Conservation (phyloP, 2,797 vertebrate genomes). For the Prunella strophiata region DNA sequence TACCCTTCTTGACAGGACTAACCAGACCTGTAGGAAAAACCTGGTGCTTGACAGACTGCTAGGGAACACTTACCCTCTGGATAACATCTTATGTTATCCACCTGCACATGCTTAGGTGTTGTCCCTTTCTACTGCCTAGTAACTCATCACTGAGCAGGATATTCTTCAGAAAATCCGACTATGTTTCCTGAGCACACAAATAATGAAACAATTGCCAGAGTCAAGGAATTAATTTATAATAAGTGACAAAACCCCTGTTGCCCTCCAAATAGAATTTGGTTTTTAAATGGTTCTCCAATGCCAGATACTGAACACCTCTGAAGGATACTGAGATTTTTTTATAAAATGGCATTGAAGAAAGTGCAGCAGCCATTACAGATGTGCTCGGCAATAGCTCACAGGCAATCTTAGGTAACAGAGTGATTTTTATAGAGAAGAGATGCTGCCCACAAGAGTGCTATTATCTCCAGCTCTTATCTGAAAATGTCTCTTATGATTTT, state of each 20-base stretch:
- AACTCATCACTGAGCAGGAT: background rate
- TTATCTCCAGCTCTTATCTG: constrained; percentile 37
- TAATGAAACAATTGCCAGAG: background rate
- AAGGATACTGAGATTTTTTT: background rate
- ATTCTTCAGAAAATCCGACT: background rate
- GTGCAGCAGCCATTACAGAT: background rate
- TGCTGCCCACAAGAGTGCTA: background rate
- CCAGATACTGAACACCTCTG: background rate
- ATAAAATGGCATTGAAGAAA: constrained; percentile 1
- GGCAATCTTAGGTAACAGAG: background rate
- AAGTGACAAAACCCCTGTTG: background rate
- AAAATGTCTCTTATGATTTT: constrained; percentile 45
- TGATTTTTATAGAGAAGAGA: background rate
- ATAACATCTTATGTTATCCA: background rate
- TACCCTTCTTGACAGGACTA: background rate
- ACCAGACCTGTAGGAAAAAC: background rate
- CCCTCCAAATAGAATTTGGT: background rate
- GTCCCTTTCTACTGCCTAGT: background rate
- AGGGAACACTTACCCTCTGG: background rate
- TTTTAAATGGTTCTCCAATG: background rate
- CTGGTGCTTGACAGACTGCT: background rate
- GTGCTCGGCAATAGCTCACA: background rate
- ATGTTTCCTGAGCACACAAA: background rate
- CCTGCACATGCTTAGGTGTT: background rate
- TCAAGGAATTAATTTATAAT: background rate